Evolutionary conservation across 2,888 invertebrate genomes (phyloP).

Genomic region (Penaeus monodon): DNA sequence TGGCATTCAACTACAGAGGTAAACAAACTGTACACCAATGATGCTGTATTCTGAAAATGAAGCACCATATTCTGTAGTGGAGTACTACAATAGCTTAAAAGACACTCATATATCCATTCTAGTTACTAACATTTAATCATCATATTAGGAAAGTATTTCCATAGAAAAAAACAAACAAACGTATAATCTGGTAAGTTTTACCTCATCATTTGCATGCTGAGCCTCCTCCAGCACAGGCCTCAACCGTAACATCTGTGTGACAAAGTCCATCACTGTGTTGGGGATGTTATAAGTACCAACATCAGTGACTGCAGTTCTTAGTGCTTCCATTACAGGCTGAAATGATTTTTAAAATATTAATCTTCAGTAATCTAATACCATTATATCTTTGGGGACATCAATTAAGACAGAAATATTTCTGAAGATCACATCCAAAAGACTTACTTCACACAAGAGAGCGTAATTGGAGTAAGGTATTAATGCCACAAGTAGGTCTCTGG

Average conservation of each 20-base stretch:
- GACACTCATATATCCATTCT: no score
- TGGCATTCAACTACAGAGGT: slow-evolving; percentile 63
- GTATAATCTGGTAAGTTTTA: neutral
- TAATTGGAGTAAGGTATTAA: slow-evolving; percentile 64
- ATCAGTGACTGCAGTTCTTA: slow-evolving; percentile 60
- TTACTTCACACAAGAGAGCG: slow-evolving; percentile 63
- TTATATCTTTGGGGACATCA: neutral
- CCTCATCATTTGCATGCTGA: slow-evolving; percentile 61
- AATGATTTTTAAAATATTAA: neutral
- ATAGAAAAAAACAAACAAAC: neutral
- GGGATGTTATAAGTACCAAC: slow-evolving; percentile 56
- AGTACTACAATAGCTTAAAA: no score
- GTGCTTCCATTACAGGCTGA: slow-evolving; percentile 62
- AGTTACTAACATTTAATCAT: no score
- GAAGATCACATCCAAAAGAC: neutral
- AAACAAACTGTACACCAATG: slow-evolving; percentile 61
- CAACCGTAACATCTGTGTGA: slow-evolving; percentile 56
- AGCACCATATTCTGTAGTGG: no score
- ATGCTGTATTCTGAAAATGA: slow-evolving; percentile 60
- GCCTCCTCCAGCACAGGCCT: slow-evolving; percentile 63
- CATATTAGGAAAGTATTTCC: neutral
- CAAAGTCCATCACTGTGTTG: slow-evolving; percentile 64
- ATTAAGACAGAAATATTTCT: neutral
- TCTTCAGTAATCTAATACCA: neutral
- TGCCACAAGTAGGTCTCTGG: slow-evolving; percentile 62